Base-by-base conservation (phyloP, 2,113 vertebrate genomes). In the Grammomys surdaster region DNA sequence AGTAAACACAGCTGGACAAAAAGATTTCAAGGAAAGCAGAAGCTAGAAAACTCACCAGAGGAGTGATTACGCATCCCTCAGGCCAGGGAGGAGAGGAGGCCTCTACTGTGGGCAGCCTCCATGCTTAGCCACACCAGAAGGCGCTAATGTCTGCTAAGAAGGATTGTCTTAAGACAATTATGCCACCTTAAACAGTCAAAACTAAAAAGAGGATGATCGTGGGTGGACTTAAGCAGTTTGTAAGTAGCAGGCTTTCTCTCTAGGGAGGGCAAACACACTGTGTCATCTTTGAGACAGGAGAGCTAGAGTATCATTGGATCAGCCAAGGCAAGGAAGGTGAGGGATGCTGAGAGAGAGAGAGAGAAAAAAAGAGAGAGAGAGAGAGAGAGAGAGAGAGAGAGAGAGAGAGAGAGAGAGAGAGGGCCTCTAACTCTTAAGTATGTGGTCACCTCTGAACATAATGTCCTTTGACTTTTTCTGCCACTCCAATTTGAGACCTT, bases 1-100 rank as follows among this genome's bases (percentile, higher is more conserved):
- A 98, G 97, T 85, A 98, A 99, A 98, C 98, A 99, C 96, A 95
- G 98, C 98, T 98, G 98, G 97, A 98, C 98, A 97, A 98, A 98
- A 98, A 94, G 96, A 97, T 98, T 97, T 93, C 94, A 91, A 46
- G 78, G 63, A 95, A 94, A 93, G 51, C 46, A 67, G 40, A 95
- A 93, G 65, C 89, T 80, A 81, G 84, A 58, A 91, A 90, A 82
- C 60, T 90, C 85, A 82, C 84, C 89, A 92, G 91, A 90, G 84
- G 69, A 90, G 31, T 72, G 72, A 95, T 96, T 97, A 75, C 95
- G 73, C 54, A 85, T 96, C 33, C 84, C 46, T 75, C 56, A 65
- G 90, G 94, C 75, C 76, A 51, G 78, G 31, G 10, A 31, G 69
- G 54, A 90, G 58, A 73, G 76, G 72, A 92, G 63, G 54, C 46